These are phyloP conservation scores for Pyrgus malvae DNA, from an alignment of 2,888 invertebrate species.

Conservation along the genomic window DNA sequence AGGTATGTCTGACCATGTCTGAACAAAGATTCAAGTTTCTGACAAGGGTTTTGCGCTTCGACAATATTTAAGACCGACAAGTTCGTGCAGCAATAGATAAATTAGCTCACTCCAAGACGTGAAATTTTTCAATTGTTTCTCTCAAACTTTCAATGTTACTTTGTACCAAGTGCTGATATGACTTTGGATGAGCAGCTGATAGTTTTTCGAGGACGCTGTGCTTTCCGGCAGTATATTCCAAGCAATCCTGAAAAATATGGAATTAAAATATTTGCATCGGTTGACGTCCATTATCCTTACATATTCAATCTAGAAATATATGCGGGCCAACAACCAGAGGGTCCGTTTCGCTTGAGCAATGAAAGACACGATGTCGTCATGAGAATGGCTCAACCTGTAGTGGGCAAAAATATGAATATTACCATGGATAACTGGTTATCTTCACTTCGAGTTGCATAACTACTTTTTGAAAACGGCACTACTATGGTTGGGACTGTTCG, in stretches of 20 bases:
- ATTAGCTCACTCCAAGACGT: no score
- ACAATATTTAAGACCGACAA: no score
- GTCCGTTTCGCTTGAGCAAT: slow-evolving; percentile 4
- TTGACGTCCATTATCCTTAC: slow-evolving; percentile 7
- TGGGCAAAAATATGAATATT: not conserved
- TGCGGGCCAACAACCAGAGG: slow-evolving; percentile 1
- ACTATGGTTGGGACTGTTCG: not conserved
- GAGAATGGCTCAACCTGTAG: not conserved
- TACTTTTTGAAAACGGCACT: not conserved
- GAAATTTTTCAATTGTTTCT: no score
- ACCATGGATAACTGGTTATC: slow-evolving; percentile 12
- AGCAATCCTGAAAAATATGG: not conserved
- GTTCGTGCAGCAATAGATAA: no score
- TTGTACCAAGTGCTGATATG: no score
- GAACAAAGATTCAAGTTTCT: no score
- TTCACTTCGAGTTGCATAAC: not conserved
- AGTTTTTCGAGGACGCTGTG: no score
- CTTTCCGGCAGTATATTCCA: no score
- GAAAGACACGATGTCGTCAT: not conserved
- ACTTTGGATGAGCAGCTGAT: no score
- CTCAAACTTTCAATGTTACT: no score
- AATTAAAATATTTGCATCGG: slow-evolving; percentile 1
- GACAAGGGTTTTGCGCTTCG: no score
- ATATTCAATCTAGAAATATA: slow-evolving; percentile 11
- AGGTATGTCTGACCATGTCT: no score